Evolutionary conservation across 2,888 invertebrate genomes (phyloP), one percentile per base, ranked within the genome.

Genomic region (Therioaphis trifolii): DNA sequence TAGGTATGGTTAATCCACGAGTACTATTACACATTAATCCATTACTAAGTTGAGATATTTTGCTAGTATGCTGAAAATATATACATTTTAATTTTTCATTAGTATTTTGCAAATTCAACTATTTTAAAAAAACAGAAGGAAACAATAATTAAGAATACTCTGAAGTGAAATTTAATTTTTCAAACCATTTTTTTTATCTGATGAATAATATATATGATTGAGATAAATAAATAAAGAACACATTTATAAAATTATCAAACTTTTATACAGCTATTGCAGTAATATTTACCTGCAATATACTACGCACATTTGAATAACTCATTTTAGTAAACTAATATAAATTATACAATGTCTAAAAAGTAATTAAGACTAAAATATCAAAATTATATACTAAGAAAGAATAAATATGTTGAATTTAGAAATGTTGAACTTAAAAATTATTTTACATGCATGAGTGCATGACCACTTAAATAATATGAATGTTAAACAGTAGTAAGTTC

Each of bases 1-100:
- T 96, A 2, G 98, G 98, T 87, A 99, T 82, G n/a, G 82, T 82
- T 14, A 82, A 40, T 12, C 63, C 72, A n/a, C 82, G 82, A 52
- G 74, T 27, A 52, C 40, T 82, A 40, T 82, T 82, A 5, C 14
- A 40, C 43, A 82, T 49, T n/a, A 40, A 66, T 2, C 63, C 14
- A 52, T 79, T 79, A 35, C 35, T 21, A 18, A 61, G 1, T 15
- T 61, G 21, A 4, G 49, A 52, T n/a, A 82, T 29, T 72, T 66
- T 74, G 24, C 9, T 49, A 7, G 82, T 52, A 18, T 74, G 24
- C 82, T 82, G 7, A 52, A 80, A 74, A 55, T n/a, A 9, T 55
- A 69, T 24, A 15, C 29, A 18, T 35, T 11, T 21, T 5, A 49
- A 35, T 49, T 35, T 35, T 11, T n/a, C 0, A 76, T n/a, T n/a